phyloP scores from a whole-genome alignment of 2,113 vertebrate genomes.

The Edolisoma coerulescens region DNA sequence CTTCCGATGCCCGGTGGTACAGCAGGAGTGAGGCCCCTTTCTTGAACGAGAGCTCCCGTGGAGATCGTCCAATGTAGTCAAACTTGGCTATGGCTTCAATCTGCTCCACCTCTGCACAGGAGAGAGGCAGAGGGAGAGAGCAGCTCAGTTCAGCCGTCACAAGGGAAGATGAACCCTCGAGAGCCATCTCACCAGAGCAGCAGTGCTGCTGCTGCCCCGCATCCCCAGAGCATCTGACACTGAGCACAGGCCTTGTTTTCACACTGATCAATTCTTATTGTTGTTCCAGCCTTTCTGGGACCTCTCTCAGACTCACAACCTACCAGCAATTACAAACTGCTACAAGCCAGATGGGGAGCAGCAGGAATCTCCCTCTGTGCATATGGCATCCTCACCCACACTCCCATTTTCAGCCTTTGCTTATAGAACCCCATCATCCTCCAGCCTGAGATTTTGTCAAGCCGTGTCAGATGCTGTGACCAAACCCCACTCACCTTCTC shows the following conservation, averaged over 20 bases:
- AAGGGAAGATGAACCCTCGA: not conserved
- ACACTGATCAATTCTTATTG: not conserved
- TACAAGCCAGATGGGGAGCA: not conserved
- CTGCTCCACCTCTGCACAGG: conserved; percentile 90
- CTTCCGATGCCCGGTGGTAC: conserved; percentile 93
- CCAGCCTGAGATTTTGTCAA: not conserved
- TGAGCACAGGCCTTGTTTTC: not conserved
- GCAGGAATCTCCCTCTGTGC: not conserved
- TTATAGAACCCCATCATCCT: not conserved
- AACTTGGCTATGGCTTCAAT: conserved; percentile 99
- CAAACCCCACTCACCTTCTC: not conserved
- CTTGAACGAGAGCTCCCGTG: conserved; percentile 95
- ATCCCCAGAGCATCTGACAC: not conserved
- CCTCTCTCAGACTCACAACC: not conserved
- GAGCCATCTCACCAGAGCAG: not conserved
- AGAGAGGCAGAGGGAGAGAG: not conserved
- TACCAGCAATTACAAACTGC: not conserved
- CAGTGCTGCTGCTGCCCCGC: not conserved
- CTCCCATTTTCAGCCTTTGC: not conserved
- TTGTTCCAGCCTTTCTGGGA: not conserved
- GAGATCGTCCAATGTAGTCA: conserved; percentile 89
- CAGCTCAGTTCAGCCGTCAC: not conserved
- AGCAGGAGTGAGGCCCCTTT: conserved; percentile 95
- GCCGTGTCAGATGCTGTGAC: not conserved
- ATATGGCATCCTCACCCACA: not conserved